Evolutionary conservation across 1,140 invertebrate genomes (phyloP).

Genomic region (Phymorhynchus buccinoides): DNA sequence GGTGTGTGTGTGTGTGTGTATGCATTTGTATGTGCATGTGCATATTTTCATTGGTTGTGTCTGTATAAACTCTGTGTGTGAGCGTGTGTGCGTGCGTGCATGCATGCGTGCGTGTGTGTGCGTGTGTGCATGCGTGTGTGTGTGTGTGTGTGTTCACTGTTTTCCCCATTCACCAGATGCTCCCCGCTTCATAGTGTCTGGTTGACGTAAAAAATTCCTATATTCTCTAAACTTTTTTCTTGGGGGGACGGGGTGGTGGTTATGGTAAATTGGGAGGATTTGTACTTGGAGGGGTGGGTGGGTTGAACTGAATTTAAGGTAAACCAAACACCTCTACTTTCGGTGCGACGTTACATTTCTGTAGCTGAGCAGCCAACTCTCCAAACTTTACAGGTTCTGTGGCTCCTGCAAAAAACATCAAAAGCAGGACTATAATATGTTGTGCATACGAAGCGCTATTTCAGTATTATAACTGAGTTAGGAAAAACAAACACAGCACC

Average conservation of each 20-base stretch:
- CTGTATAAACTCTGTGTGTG: neutral
- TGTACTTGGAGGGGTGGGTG: too few species aligned
- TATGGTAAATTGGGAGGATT: too few species aligned
- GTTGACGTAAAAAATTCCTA: too few species aligned
- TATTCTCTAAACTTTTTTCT: too few species aligned
- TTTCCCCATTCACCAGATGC: too few species aligned
- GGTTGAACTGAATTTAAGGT: too few species aligned
- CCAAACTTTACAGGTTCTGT: constrained; percentile 56
- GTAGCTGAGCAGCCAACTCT: constrained; percentile 55
- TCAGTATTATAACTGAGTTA: too few species aligned
- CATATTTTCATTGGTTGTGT: neutral
- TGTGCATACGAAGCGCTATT: too few species aligned
- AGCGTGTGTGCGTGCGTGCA: neutral
- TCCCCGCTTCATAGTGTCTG: too few species aligned
- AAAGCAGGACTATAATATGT: constrained; percentile 27
- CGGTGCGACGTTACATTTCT: constrained; percentile 56
- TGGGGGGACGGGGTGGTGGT: too few species aligned
- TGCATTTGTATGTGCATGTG: neutral
- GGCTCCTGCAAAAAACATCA: constrained; percentile 44
- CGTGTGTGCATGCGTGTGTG: neutral
- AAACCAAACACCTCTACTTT: constrained; percentile 53
- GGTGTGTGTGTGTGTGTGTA: neutral
- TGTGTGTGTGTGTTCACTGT: neutral
- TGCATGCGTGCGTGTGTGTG: neutral
- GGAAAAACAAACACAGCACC: too few species aligned